Conservation (phyloP, 2,797 vertebrate genomes). For the Mormyrus hasselquistii region DNA sequence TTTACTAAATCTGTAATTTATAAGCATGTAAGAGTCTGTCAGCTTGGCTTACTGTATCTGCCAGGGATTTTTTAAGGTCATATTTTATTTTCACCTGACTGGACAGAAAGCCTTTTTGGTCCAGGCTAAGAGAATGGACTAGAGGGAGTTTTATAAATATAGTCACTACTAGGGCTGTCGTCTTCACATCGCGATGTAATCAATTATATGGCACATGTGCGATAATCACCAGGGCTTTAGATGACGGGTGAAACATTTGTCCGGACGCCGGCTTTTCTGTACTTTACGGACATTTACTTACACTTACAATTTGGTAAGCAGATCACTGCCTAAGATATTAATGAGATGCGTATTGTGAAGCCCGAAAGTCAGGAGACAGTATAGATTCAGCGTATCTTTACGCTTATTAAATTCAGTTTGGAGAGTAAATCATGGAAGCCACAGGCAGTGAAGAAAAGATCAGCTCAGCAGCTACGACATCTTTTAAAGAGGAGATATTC, state of each 20-base stretch:
- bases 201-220: not conserved
- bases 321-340: not conserved
- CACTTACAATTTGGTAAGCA: not conserved
- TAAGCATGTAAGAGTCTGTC: not conserved
- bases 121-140: not conserved
- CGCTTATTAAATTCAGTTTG: not conserved
- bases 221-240: not conserved
- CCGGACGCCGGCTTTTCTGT: not conserved
- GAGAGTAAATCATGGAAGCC: not conserved
- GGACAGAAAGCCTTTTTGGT: not conserved
- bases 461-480: not conserved
- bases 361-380: not conserved
- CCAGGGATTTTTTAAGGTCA: not conserved
- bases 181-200: not conserved
- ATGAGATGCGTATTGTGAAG: not conserved
- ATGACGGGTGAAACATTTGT: not conserved
- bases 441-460: not conserved
- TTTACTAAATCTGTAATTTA: not conserved
- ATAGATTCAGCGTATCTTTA: not conserved
- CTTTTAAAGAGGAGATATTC: not conserved
- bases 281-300: not conserved
- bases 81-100: not conserved
- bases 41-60: not conserved
- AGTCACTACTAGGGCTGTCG: not conserved
- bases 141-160: not conserved